Conservation (phyloP, 2,113 vertebrate species). For the Taurulus bubalis region DNA sequence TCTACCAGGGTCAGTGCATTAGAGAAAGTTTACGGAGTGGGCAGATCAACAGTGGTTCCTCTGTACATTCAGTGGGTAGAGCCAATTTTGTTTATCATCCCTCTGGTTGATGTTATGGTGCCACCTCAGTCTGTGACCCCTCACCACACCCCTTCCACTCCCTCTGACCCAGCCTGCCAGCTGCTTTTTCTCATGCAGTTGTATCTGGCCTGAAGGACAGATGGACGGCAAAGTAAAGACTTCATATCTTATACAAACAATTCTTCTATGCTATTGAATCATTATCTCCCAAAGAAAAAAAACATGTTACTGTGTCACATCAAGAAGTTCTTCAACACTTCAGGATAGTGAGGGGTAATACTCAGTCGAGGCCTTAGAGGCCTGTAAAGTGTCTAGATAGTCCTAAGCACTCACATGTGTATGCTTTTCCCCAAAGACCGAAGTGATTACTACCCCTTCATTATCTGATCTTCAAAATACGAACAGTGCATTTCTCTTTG, state of each 20-base stretch:
- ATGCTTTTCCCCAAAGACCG: constrained; percentile 62
- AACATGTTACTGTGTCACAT: constrained; percentile 63
- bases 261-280: constrained; percentile 68
- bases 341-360: constrained; percentile 61
- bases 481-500: constrained; percentile 76
- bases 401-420: constrained; percentile 74
- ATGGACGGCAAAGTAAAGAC: constrained; percentile 68
- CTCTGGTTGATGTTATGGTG: constrained; percentile 28
- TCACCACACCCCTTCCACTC: constrained; percentile 42
- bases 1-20: constrained; percentile 74
- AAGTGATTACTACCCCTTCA: constrained; percentile 71
- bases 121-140: constrained; percentile 50
- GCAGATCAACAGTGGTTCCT: constrained; percentile 71
- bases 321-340: constrained; percentile 71
- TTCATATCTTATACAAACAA: constrained; percentile 70
- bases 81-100: constrained; percentile 57
- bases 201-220: constrained; percentile 57
- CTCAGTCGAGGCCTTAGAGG: constrained; percentile 46
- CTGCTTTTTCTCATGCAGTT: constrained; percentile 75
- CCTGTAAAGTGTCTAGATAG: constrained; percentile 70
- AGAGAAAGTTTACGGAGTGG: constrained; percentile 59
- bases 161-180: constrained; percentile 61
- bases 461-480: constrained; percentile 61
- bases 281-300: constrained; percentile 60
- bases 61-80: constrained; percentile 81